Evolutionary conservation across 2,888 invertebrate genomes (phyloP).

Genomic region (Sympetrum striolatum): DNA sequence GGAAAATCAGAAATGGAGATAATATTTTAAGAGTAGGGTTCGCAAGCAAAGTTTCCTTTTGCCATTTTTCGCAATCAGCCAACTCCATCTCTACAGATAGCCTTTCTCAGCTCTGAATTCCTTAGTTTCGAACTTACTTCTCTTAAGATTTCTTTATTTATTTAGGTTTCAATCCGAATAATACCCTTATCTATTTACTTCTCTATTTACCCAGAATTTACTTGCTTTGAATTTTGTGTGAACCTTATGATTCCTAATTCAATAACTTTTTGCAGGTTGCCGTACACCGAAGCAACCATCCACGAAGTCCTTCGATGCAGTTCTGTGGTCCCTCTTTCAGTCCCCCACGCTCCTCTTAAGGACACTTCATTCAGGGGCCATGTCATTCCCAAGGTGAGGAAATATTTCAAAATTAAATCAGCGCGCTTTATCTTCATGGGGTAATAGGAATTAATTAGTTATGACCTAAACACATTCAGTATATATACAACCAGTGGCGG

Average conservation of each 20-base stretch:
- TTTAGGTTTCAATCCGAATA: background rate
- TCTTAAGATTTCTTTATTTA: background rate
- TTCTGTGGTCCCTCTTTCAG: conserved; percentile 50
- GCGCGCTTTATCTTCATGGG: too few relatives aligned
- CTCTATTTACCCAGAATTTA: too few relatives aligned
- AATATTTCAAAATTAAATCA: background rate
- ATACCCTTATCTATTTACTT: background rate
- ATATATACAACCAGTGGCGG: too few relatives aligned
- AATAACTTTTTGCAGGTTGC: conserved; percentile 38
- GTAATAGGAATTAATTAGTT: background rate
- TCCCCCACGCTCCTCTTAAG: conserved; percentile 50
- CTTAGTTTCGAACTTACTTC: too few relatives aligned
- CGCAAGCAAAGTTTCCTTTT: too few relatives aligned
- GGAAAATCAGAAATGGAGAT: too few relatives aligned
- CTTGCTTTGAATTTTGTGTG: too few relatives aligned
- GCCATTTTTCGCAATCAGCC: too few relatives aligned
- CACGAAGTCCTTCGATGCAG: conserved; percentile 53
- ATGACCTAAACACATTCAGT: background rate
- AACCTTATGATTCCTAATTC: too few relatives aligned
- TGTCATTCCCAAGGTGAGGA: conserved; percentile 52
- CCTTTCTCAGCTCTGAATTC: too few relatives aligned
- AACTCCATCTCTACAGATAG: too few relatives aligned
- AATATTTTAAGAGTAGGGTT: too few relatives aligned
- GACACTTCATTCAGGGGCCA: conserved; percentile 53
- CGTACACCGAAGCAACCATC: conserved; percentile 53